These are phyloP conservation scores for Gorsachius magnificus DNA, from an alignment of 2,797 vertebrate species.

Conservation along the genomic window DNA sequence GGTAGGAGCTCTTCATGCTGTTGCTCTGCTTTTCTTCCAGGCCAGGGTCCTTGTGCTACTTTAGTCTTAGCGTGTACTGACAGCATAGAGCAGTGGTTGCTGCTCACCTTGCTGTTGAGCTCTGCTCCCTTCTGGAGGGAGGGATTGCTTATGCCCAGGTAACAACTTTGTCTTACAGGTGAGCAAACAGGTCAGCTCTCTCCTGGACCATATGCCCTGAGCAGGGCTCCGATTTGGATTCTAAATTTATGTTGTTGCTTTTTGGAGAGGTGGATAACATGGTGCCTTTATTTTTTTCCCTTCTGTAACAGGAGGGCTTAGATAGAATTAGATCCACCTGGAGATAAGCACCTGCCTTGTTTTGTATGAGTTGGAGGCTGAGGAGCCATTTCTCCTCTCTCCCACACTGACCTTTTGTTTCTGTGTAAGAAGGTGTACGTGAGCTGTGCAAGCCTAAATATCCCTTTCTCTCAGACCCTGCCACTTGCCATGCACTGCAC, in stretches of 20 bases:
- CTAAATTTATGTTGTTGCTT: background rate
- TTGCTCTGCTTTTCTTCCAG: slow-evolving; percentile 44
- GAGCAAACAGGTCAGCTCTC: slow-evolving; percentile 19
- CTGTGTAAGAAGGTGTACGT: slow-evolving; percentile 2
- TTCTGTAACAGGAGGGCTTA: background rate
- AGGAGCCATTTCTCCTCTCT: slow-evolving; percentile 56
- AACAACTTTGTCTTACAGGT: background rate
- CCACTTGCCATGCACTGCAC: background rate
- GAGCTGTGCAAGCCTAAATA: background rate
- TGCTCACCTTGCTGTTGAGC: background rate
- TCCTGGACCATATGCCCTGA: background rate
- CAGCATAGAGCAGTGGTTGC: background rate
- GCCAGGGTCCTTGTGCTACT: background rate
- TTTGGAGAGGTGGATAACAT: background rate
- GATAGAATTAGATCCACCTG: background rate
- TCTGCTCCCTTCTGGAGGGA: background rate
- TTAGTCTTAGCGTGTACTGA: background rate
- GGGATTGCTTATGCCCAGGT: slow-evolving; percentile 21
- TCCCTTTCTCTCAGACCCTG: background rate
- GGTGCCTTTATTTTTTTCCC: background rate
- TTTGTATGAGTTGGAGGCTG: background rate
- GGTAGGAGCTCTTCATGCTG: slow-evolving; percentile 14
- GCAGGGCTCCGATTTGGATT: background rate
- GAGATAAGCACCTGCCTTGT: background rate
- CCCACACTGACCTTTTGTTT: slow-evolving; percentile 54